These are phyloP conservation scores for Philereme vetulata DNA, from an alignment of 2,888 invertebrate species.

Conservation along the genomic window DNA sequence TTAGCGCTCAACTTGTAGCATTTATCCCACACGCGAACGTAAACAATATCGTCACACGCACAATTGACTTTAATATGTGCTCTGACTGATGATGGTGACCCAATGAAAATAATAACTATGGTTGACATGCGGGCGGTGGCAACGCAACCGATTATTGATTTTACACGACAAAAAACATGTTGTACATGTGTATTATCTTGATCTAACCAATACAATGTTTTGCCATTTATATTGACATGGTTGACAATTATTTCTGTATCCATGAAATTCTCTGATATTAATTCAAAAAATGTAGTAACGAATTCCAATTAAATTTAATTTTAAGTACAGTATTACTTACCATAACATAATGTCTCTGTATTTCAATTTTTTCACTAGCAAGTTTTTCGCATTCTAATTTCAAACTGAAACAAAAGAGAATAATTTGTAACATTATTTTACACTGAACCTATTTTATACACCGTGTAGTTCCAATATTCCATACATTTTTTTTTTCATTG, in stretches of 20 bases:
- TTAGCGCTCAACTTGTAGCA: constrained; percentile 32
- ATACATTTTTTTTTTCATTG: too few species aligned
- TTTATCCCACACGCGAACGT: constrained; percentile 31
- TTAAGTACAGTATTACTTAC: constrained; percentile 78
- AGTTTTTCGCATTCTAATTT: constrained; percentile 95
- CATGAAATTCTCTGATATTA: not conserved
- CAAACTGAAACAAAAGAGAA: constrained; percentile 84
- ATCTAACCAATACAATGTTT: constrained; percentile 41
- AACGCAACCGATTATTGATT: constrained; percentile 63
- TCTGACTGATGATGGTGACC: constrained; percentile 48
- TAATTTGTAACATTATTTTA: constrained; percentile 22
- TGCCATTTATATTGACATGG: constrained; percentile 20
- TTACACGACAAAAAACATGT: constrained; percentile 60
- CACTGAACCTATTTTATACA: too few species aligned
- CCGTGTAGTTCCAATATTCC: too few species aligned
- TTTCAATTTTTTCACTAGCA: constrained; percentile 94
- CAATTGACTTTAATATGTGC: constrained; percentile 53
- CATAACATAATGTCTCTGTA: constrained; percentile 96
- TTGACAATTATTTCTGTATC: constrained; percentile 1
- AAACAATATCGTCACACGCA: constrained; percentile 45
- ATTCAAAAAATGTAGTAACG: not conserved
- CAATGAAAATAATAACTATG: constrained; percentile 55
- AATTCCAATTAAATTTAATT: not conserved
- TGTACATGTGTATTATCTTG: constrained; percentile 57
- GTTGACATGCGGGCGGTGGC: constrained; percentile 64